These are phyloP conservation scores for Nothocercus nigrocapillus DNA, from an alignment of 2,113 vertebrate species.

Conservation along the genomic window DNA sequence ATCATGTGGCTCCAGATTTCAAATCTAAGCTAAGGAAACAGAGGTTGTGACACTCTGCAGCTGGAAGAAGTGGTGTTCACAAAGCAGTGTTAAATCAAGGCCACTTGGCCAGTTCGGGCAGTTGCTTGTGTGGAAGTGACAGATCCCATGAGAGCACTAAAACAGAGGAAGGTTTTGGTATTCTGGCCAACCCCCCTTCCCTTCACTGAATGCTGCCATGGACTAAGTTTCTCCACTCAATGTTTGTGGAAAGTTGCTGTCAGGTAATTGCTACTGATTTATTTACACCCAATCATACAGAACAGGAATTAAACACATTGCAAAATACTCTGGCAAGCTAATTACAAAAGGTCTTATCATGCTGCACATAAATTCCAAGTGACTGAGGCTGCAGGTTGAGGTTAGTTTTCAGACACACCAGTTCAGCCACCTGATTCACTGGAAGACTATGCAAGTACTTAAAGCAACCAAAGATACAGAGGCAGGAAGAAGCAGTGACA, in stretches of 20 bases:
- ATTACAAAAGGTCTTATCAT: not conserved
- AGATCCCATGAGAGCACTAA: constrained; percentile 35
- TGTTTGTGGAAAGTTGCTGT: not conserved
- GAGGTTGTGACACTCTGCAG: constrained; percentile 58
- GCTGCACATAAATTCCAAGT: not conserved
- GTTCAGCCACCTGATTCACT: not conserved
- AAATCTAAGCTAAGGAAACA: constrained; percentile 52
- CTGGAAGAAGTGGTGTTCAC: constrained; percentile 27
- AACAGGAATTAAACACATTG: constrained; percentile 1
- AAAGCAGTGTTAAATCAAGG: constrained; percentile 47
- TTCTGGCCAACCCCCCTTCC: constrained; percentile 28
- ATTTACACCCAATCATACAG: constrained; percentile 11
- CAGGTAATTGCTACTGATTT: constrained; percentile 34
- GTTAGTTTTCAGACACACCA: not conserved
- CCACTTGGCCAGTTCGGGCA: not conserved
- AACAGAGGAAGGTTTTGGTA: constrained; percentile 18
- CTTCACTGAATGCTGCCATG: constrained; percentile 7
- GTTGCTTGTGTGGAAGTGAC: constrained; percentile 50
- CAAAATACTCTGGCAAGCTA: accelerated
- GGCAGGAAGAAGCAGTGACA: not conserved
- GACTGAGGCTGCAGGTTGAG: not conserved
- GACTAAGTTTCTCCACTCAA: constrained; percentile 5
- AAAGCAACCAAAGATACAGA: accelerated
- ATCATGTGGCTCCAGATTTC: constrained; percentile 29
- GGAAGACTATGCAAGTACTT: accelerated